phyloP scores from a whole-genome alignment of 1,140 invertebrate genomes.

The Rhizoglyphus robini region DNA sequence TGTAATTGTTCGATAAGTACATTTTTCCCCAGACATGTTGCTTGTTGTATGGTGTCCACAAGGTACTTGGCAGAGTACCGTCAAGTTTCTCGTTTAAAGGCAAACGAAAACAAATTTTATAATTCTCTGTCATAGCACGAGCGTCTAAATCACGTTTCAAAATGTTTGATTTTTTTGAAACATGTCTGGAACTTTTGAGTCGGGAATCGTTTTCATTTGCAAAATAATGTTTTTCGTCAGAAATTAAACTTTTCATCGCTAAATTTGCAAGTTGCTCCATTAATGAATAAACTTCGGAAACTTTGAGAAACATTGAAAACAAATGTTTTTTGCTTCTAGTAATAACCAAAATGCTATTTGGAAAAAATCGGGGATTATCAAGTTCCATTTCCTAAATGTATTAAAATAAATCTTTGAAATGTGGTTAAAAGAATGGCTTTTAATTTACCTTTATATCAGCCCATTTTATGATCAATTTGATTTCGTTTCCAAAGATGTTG shows the following conservation, averaged over 20 bases:
- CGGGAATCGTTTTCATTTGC: slow-evolving; percentile 22
- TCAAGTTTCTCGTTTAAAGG: slow-evolving; percentile 79
- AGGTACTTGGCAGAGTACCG: slow-evolving; percentile 68
- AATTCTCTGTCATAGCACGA: slow-evolving; percentile 66
- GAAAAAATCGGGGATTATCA: slow-evolving; percentile 46
- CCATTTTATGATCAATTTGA: slow-evolving; percentile 65
- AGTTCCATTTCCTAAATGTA: slow-evolving; percentile 32
- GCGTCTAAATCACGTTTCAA: slow-evolving; percentile 89
- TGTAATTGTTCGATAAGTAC: slow-evolving; percentile 82
- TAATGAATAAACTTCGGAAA: slow-evolving; percentile 71
- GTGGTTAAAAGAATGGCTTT: slow-evolving; percentile 10
- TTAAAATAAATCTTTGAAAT: slow-evolving; percentile 19
- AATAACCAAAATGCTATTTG: slow-evolving; percentile 67
- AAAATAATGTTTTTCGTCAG: slow-evolving; percentile 21
- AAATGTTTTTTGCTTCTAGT: slow-evolving; percentile 66
- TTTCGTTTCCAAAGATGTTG: slow-evolving; percentile 78
- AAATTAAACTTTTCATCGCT: slow-evolving; percentile 66
- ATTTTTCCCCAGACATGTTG: slow-evolving; percentile 72
- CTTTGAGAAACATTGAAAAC: slow-evolving; percentile 73
- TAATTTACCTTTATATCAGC: slow-evolving; percentile 39
- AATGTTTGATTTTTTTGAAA: slow-evolving; percentile 70
- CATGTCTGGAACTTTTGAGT: slow-evolving; percentile 49
- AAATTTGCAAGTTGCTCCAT: slow-evolving; percentile 93
- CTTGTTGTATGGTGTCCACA: slow-evolving; percentile 94
- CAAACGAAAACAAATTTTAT: slow-evolving; percentile 60